phyloP scores from a whole-genome alignment of 2,888 invertebrate species.

The Polydrusus cervinus region DNA sequence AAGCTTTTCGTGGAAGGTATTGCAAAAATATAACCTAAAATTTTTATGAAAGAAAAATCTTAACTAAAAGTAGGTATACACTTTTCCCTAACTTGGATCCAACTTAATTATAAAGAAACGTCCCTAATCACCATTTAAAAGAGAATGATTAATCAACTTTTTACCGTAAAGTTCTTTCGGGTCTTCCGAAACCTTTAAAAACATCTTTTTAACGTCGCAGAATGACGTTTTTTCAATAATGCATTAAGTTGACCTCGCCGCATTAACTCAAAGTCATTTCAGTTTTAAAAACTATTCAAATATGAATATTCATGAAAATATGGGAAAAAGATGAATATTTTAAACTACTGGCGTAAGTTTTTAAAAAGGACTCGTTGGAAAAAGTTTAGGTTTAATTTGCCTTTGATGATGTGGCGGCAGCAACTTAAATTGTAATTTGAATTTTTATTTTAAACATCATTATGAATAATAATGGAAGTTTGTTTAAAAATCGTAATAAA shows the following conservation, averaged over 20 bases:
- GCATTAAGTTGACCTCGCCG: conserved; percentile 45
- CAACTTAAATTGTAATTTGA: conserved; percentile 1
- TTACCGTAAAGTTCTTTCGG: conserved; percentile 19
- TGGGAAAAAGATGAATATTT: conserved; percentile 41
- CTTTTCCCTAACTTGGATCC: too few species aligned
- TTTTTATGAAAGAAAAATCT: too few species aligned
- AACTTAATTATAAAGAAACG: neutral
- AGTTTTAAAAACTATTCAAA: conserved; percentile 34
- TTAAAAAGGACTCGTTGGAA: conserved; percentile 16
- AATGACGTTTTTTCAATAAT: conserved; percentile 45
- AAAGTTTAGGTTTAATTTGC: conserved; percentile 25
- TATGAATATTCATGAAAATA: conserved; percentile 45
- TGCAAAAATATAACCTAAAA: too few species aligned
- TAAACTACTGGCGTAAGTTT: conserved; percentile 32
- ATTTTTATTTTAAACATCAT: neutral
- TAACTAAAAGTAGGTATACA: too few species aligned
- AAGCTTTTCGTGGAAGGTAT: too few species aligned
- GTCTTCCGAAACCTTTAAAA: conserved; percentile 33
- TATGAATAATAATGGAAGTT: neutral
- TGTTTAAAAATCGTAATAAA: too few species aligned
- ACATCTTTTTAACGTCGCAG: conserved; percentile 19
- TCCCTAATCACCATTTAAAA: conserved; percentile 15
- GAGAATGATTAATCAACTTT: conserved; percentile 25
- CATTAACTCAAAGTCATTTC: conserved; percentile 30
- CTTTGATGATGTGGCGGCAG: conserved; percentile 15